Conservation (phyloP, 2,113 vertebrate genomes). For the Protomyctophum bolini region DNA sequence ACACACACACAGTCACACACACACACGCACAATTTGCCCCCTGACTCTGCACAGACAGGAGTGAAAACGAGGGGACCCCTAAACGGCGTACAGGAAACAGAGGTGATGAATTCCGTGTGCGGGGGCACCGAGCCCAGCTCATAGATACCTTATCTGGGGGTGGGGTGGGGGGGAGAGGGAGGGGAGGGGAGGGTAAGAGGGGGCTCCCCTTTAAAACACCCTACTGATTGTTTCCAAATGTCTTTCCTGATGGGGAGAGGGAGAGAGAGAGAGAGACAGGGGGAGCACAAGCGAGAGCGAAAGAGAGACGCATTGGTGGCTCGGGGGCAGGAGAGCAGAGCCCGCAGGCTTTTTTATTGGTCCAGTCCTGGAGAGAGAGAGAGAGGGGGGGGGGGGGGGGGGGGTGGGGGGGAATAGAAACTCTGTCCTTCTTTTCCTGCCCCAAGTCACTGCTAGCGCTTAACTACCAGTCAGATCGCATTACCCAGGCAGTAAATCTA, state of each 20-base stretch:
- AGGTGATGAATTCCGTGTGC: slow-evolving; percentile 96
- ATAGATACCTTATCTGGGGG: slow-evolving; percentile 92
- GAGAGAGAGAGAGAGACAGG: slow-evolving; percentile 54
- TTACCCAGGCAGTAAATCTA: slow-evolving; percentile 78
- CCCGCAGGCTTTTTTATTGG: slow-evolving; percentile 77
- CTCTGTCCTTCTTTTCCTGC: slow-evolving; percentile 70
- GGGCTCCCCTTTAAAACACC: slow-evolving; percentile 87
- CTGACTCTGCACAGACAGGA: slow-evolving; percentile 55
- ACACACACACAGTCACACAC: not conserved
- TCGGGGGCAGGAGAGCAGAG: not conserved
- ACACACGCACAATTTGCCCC: slow-evolving; percentile 39
- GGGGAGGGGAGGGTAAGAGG: slow-evolving; percentile 35
- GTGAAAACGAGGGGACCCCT: slow-evolving; percentile 82
- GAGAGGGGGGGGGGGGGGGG: not conserved
- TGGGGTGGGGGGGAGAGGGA: slow-evolving; percentile 57
- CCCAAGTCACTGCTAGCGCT: slow-evolving; percentile 76
- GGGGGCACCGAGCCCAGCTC: slow-evolving; percentile 69
- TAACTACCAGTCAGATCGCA: slow-evolving; percentile 77
- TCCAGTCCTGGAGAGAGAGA: slow-evolving; percentile 70
- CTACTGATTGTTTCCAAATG: slow-evolving; percentile 97
- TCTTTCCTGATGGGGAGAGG: slow-evolving; percentile 72
- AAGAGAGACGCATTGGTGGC: not conserved
- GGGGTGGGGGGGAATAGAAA: slow-evolving; percentile 57
- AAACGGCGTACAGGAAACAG: slow-evolving; percentile 87
- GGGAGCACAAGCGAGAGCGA: not conserved